Evolutionary conservation across 1,140 invertebrate species (phyloP), one percentile per base, ranked within the genome.

Genomic region (Ctenoplectra terminalis): DNA sequence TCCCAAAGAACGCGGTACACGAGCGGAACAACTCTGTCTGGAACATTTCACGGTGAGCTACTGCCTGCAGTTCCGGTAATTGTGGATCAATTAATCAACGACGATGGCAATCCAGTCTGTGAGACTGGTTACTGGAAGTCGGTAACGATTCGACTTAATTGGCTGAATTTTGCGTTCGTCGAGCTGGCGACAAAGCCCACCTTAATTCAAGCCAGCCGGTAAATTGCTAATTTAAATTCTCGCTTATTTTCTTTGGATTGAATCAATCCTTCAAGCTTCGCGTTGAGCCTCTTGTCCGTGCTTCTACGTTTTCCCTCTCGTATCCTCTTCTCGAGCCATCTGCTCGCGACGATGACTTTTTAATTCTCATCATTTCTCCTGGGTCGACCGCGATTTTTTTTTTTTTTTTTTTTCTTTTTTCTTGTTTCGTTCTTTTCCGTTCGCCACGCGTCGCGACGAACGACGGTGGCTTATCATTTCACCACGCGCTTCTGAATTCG

Each of bases 1-100:
- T 52, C 20, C 26, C 67, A n/a, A 26, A 5, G 11, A 3, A 23
- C 20, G 2, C 66, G 17, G 17, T 9, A 26, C 13, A 34, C 67
- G 48, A 5, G 20, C 15, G 20, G 23, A 54, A 70, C 37, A 70
- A 50, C 15, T 26, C 31, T n/a, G 29, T n/a, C 20, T 15, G 1
- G 1, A 34, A 31, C 7, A 9, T 40, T 43, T 72, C 70, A 29
- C 54, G 3, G 34, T 20, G 50, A 71, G 8, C 20, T 20, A 20
- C 7, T 8, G 40, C 23, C 31, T 20, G 3, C 31, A n/a, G 31
- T 7, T 8, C 26, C 8, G 40, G 20, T 64, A 75, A 64, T 64
- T 63, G 54, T 74, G 43, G 43, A 64, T 64, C 58, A 40, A 74
- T 75, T 64, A 64, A 75, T 75, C 71, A 73, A 60, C 71, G 60